Evolutionary conservation across 2,113 vertebrate genomes (phyloP).

Genomic region (Gracilinanus agilis): DNA sequence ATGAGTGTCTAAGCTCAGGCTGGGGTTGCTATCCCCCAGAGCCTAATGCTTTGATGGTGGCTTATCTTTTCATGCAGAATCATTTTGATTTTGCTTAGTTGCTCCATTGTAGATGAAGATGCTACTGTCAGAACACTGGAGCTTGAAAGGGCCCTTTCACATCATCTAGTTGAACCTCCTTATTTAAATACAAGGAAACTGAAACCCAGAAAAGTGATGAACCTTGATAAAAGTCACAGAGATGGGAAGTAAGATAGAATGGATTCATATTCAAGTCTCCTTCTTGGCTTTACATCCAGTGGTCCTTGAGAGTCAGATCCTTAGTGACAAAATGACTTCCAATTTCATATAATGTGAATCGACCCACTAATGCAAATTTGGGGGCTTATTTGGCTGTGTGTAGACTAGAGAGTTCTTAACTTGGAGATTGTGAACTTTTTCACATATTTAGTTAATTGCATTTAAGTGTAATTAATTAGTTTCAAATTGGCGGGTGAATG

Average conservation of each 20-base stretch:
- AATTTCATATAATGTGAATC: not conserved
- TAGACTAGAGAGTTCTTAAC: not conserved
- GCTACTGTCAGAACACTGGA: not conserved
- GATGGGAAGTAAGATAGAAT: too few relatives aligned
- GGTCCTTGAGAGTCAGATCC: not conserved
- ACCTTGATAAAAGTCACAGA: not conserved
- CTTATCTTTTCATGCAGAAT: slow-evolving; percentile 59
- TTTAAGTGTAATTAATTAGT: not conserved
- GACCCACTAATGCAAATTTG: not conserved
- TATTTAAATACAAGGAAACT: not conserved
- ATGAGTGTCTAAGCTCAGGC: not conserved
- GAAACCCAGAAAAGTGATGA: not conserved
- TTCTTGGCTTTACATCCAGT: not conserved
- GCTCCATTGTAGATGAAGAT: slow-evolving; percentile 2
- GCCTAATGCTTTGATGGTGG: slow-evolving; percentile 58
- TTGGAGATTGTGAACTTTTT: not conserved
- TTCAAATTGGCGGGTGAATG: not conserved
- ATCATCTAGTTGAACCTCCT: not conserved
- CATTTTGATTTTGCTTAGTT: slow-evolving; percentile 49
- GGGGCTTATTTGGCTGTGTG: not conserved
- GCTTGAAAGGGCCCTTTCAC: not conserved
- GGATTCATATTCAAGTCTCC: too few relatives aligned
- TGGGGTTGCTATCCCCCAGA: slow-evolving; percentile 32
- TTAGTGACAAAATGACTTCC: not conserved
- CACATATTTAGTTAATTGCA: not conserved